These are phyloP conservation scores for Temnothorax nylanderi DNA, from an alignment of 1,140 invertebrate genomes.

Conservation along the genomic window DNA sequence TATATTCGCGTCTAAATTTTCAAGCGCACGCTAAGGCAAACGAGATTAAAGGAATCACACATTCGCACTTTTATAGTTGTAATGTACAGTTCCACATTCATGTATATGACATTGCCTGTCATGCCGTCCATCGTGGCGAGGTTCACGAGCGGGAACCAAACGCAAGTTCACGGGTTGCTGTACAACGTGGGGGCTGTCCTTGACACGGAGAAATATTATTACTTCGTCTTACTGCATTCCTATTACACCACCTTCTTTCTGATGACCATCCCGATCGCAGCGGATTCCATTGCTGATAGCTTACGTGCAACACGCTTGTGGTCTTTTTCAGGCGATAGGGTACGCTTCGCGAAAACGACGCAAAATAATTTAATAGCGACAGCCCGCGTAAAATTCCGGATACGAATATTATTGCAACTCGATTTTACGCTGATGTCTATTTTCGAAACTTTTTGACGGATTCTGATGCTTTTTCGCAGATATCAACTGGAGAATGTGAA, in stretches of 20 bases:
- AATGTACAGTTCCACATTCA: background rate
- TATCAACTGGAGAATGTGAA: slow-evolving; percentile 8
- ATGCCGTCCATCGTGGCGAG: background rate
- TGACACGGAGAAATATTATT: slow-evolving; percentile 13
- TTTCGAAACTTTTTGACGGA: background rate
- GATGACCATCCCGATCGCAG: background rate
- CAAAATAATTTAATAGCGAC: background rate
- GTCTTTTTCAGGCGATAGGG: slow-evolving; percentile 8
- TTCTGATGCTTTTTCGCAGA: background rate
- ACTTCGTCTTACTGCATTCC: slow-evolving; percentile 15
- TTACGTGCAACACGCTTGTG: slow-evolving; percentile 14
- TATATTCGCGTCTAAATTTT: background rate
- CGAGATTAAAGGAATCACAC: too few relatives aligned
- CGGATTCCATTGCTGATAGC: background rate
- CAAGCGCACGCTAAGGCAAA: background rate
- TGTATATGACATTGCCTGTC: background rate
- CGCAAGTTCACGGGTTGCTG: background rate
- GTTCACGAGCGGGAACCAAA: background rate
- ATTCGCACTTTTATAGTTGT: background rate
- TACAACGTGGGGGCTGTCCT: background rate
- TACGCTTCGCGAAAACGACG: background rate
- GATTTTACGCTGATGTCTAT: background rate
- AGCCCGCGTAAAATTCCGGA: background rate
- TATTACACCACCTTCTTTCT: slow-evolving; percentile 18
- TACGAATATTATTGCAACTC: background rate